phyloP scores from a whole-genome alignment of 2,888 invertebrate genomes.

The Ochlodes sylvanus region DNA sequence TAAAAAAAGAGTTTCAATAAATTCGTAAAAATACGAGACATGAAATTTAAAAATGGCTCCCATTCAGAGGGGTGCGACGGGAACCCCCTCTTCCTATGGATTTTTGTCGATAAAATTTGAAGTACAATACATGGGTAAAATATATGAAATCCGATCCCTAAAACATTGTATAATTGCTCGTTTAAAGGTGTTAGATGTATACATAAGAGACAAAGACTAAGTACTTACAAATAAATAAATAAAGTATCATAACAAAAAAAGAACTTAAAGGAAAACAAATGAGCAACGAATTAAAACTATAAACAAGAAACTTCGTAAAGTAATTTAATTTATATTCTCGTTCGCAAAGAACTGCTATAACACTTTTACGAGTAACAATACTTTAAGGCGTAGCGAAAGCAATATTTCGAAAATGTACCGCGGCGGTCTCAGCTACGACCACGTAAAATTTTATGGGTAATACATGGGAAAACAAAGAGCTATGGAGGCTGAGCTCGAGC shows the following conservation, averaged over 20 bases:
- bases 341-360: constrained; percentile 1
- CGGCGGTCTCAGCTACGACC: constrained; percentile 20
- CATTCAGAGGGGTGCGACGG: no score
- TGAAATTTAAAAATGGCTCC: no score
- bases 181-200: no score
- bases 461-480: constrained; percentile 28
- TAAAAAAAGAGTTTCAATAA: no score
- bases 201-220: no score
- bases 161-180: no score
- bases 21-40: no score
- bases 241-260: neutral
- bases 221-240: no score
- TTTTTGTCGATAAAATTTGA: no score
- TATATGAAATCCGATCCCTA: no score
- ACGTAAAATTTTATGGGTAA: constrained; percentile 32
- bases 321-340: constrained; percentile 6
- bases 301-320: constrained; percentile 1
- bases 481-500: constrained; percentile 20
- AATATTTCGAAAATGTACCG: constrained; percentile 29
- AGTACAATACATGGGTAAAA: no score
- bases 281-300: constrained; percentile 2
- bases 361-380: constrained; percentile 27
- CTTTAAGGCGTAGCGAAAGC: constrained; percentile 23
- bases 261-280: neutral
- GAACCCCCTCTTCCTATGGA: no score